Percentiles rank a stretch among this genome's conserved stretches.
These are phyloP conservation scores for Papilio machaon DNA, from an alignment of 1,140 invertebrate genomes.

Conservation along the genomic window DNA sequence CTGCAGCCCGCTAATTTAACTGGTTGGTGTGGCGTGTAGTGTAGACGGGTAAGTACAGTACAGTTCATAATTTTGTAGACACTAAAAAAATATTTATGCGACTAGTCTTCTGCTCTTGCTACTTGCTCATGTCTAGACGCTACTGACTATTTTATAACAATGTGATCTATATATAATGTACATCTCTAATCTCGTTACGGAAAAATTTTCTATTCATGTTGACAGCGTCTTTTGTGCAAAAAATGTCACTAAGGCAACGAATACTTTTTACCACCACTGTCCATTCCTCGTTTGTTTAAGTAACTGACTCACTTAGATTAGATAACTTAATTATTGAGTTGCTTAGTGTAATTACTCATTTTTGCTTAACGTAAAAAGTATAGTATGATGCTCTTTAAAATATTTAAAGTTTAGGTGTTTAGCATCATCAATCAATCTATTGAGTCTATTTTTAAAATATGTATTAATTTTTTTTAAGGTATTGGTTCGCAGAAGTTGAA, in stretches of 20 bases:
- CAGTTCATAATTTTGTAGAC: too few species aligned
- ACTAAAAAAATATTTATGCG: too few species aligned
- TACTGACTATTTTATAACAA: too few species aligned
- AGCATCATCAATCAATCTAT: not conserved
- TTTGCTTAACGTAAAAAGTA: not conserved
- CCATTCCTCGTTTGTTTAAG: not conserved
- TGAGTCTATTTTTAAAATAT: not conserved
- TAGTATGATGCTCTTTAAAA: not conserved
- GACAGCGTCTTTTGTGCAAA: not conserved
- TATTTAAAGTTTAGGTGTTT: not conserved
- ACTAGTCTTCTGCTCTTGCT: too few species aligned
- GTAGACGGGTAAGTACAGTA: too few species aligned
- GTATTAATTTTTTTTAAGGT: constrained; percentile 53
- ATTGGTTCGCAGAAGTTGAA: constrained; percentile 78
- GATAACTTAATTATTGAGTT: not conserved
- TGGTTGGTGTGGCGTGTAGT: too few species aligned
- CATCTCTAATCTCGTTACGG: too few species aligned
- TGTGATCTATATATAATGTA: too few species aligned
- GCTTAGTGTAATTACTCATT: not conserved
- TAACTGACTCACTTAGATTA: not conserved
- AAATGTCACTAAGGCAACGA: not conserved
- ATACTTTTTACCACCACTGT: not conserved
- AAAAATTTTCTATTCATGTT: not conserved
- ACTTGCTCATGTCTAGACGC: too few species aligned
- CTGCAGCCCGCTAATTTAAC: too few species aligned